Conservation (phyloP, 2,888 invertebrate species). For the Drosophila kokeensis region DNA sequence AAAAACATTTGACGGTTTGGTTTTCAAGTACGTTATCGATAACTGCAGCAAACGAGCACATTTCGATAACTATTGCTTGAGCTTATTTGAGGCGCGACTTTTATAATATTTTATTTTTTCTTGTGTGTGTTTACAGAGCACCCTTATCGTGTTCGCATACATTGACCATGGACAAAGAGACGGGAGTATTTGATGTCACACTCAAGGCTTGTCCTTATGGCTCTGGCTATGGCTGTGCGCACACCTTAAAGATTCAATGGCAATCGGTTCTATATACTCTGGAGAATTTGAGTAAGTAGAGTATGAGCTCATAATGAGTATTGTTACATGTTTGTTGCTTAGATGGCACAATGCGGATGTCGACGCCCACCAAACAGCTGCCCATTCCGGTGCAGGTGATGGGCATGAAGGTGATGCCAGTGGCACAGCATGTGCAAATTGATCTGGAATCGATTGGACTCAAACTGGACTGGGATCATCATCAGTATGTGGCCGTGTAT, state of each 20-base stretch:
- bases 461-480: constrained; percentile 91
- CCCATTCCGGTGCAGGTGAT: constrained; percentile 91
- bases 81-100: background rate
- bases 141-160: constrained; percentile 91
- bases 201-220: constrained; percentile 87
- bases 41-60: background rate
- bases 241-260: constrained; percentile 86
- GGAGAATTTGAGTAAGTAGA: constrained; percentile 85
- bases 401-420: constrained; percentile 90
- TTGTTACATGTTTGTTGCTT: constrained; percentile 4
- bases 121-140: constrained; percentile 86
- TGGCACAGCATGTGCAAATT: constrained; percentile 89
- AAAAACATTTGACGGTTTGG: constrained; percentile 93
- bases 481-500: constrained; percentile 89
- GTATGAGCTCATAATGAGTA: background rate
- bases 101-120: background rate
- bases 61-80: constrained; percentile 1
- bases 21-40: constrained; percentile 87
- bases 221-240: constrained; percentile 86
- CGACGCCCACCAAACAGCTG: constrained; percentile 86
- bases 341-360: constrained; percentile 87
- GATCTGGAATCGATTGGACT: constrained; percentile 89
- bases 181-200: constrained; percentile 90
- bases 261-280: constrained; percentile 90
- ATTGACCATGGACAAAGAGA: constrained; percentile 89